phyloP scores from a whole-genome alignment of 2,797 vertebrate species.

The Malurus leucopterus region DNA sequence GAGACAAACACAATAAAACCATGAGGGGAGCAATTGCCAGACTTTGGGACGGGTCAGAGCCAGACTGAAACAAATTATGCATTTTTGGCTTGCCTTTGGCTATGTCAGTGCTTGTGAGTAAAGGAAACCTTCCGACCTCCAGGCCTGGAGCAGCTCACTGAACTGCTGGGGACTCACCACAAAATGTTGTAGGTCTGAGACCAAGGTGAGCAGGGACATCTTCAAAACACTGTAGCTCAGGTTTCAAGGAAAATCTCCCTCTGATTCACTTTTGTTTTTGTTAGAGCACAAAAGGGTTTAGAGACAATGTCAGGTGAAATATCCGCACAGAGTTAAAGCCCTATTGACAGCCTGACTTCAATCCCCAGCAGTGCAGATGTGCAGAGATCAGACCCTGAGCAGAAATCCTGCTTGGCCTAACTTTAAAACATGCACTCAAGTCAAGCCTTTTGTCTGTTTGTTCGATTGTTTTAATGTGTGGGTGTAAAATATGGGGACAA shows the following conservation, averaged over 20 bases:
- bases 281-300: background rate
- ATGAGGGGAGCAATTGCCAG: background rate
- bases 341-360: background rate
- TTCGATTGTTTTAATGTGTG: background rate
- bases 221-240: background rate
- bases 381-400: background rate
- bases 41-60: background rate
- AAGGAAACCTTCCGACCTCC: background rate
- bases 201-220: background rate
- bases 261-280: background rate
- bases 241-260: slow-evolving; percentile 4
- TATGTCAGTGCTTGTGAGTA: background rate
- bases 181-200: background rate
- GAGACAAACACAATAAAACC: background rate
- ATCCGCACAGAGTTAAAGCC: background rate
- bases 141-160: background rate
- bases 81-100: background rate
- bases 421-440: background rate
- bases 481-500: background rate
- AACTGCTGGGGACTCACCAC: background rate
- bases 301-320: background rate
- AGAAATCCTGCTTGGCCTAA: background rate
- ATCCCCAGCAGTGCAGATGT: background rate
- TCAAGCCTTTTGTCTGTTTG: too few species aligned
- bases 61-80: background rate